phyloP scores from a whole-genome alignment of 2,797 vertebrate genomes.

The Micropoecilia bifurca region DNA sequence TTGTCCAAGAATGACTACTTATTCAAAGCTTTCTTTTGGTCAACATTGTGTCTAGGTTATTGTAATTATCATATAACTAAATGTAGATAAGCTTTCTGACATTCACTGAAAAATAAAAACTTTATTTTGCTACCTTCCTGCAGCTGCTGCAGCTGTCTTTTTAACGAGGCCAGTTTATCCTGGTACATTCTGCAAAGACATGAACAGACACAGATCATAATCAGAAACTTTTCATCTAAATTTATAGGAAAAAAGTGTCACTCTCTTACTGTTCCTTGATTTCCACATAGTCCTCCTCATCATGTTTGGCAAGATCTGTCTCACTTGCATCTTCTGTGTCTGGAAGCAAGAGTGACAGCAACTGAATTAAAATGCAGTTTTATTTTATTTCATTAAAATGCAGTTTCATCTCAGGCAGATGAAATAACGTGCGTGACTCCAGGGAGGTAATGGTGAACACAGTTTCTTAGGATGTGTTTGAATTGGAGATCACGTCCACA shows the following conservation, averaged over 20 bases:
- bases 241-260: slow-evolving; percentile 2
- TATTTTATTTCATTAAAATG: too few species aligned
- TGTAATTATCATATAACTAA: background rate
- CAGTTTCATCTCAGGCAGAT: slow-evolving; percentile 10
- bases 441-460: slow-evolving; percentile 59
- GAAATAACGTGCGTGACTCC: slow-evolving; percentile 64
- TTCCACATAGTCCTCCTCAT: slow-evolving; percentile 97
- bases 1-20: background rate
- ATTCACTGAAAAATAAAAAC: background rate
- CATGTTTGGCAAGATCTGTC: slow-evolving; percentile 96
- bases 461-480: slow-evolving; percentile 12
- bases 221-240: background rate
- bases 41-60: background rate
- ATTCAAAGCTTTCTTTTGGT: slow-evolving; percentile 1
- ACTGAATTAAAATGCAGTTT: background rate
- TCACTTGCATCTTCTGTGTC: slow-evolving; percentile 99
- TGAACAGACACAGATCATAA: background rate
- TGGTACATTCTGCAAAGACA: slow-evolving; percentile 92
- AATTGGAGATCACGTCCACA: slow-evolving; percentile 13
- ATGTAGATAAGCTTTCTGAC: background rate
- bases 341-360: slow-evolving; percentile 60
- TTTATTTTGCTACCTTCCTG: slow-evolving; percentile 90
- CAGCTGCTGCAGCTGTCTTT: slow-evolving; percentile 94
- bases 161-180: slow-evolving; percentile 96
- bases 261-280: slow-evolving; percentile 97